Percentiles rank a stretch among this genome's conserved stretches.
phyloP scores from a whole-genome alignment of 2,797 vertebrate species.

The Pipistrellus kuhlii region DNA sequence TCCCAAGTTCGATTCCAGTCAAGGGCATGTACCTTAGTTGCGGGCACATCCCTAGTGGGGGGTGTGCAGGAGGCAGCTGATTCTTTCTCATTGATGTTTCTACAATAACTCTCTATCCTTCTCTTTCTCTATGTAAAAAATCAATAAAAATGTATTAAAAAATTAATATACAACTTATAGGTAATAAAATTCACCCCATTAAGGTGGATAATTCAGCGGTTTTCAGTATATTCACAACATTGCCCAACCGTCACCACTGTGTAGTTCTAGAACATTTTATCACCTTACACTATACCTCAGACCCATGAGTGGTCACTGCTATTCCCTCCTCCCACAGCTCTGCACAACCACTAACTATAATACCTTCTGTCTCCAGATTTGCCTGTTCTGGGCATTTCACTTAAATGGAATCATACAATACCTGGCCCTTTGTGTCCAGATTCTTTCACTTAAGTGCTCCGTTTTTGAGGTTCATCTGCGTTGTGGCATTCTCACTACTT shows the following conservation, averaged over 20 bases:
- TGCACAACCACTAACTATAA: background rate
- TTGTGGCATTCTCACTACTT: fast-evolving
- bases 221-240: background rate
- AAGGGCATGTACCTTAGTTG: too few relatives aligned
- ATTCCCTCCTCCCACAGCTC: background rate
- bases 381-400: background rate
- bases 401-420: background rate
- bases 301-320: background rate
- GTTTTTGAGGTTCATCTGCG: background rate
- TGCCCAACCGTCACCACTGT: background rate
- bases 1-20: too few relatives aligned
- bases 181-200: background rate
- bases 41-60: too few relatives aligned
- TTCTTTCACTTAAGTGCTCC: background rate
- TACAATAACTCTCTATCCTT: too few relatives aligned
- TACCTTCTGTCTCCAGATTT: background rate
- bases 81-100: too few relatives aligned
- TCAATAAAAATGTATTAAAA: too few relatives aligned
- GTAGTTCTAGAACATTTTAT: background rate
- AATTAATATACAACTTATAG: background rate
- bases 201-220: background rate
- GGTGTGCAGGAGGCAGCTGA: too few relatives aligned
- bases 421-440: background rate
- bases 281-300: background rate
- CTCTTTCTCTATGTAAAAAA: too few relatives aligned